Evolutionary conservation across 1,140 invertebrate genomes (phyloP).

Genomic region (Apis mellifera): DNA sequence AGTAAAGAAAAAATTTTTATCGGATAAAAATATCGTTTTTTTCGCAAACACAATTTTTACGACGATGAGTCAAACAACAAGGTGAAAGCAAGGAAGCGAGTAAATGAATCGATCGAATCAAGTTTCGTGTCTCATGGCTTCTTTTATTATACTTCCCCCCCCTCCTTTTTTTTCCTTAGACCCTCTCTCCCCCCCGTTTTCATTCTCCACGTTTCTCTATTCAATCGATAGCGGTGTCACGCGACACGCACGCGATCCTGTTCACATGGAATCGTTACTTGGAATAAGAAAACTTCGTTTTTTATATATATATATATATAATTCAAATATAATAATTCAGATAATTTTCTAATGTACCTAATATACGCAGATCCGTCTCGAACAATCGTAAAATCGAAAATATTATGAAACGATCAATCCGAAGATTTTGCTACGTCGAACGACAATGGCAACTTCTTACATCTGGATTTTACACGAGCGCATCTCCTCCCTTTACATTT

Average conservation of each 20-base stretch:
- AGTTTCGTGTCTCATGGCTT: constrained; percentile 19
- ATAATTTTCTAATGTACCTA: neutral
- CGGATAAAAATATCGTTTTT: neutral
- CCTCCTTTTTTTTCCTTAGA: neutral
- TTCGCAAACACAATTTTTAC: neutral
- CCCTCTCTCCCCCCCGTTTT: neutral
- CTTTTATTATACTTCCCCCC: constrained; percentile 15
- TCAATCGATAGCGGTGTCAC: constrained; percentile 25
- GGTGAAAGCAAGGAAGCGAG: neutral
- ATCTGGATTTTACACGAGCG: constrained; percentile 5
- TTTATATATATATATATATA: too few relatives aligned
- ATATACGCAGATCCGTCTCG: constrained; percentile 18
- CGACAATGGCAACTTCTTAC: constrained; percentile 19
- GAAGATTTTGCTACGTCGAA: constrained; percentile 6
- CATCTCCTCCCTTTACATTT: constrained; percentile 3
- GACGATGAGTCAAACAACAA: neutral
- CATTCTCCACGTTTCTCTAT: constrained; percentile 10
- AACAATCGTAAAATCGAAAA: constrained; percentile 35
- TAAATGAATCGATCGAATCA: constrained; percentile 37
- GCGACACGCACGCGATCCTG: constrained; percentile 36
- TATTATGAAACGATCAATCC: neutral
- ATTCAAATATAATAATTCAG: neutral
- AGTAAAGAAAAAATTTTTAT: neutral
- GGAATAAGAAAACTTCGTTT: constrained; percentile 20
- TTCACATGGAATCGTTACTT: constrained; percentile 14